A percentile compares a stretch with the other conserved stretches of the same genome.
Evolutionary conservation across 2,888 invertebrate genomes (phyloP).

Genomic region (Sarcophaga variegata): DNA sequence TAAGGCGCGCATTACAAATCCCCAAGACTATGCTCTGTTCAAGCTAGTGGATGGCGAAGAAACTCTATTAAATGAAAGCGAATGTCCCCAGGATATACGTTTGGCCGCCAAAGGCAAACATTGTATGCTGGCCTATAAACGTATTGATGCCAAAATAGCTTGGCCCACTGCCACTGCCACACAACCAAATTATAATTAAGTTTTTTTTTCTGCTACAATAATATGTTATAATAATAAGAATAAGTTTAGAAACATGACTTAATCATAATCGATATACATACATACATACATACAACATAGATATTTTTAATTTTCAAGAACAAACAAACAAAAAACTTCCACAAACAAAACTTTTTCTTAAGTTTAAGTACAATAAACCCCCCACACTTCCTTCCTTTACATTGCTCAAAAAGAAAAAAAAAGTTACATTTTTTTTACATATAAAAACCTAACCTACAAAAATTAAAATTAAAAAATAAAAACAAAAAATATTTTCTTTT

Average conservation of each 20-base stretch:
- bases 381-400: no score
- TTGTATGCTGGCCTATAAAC: constrained; percentile 96
- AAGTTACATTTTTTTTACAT: constrained; percentile 14
- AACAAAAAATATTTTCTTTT: constrained; percentile 22
- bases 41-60: constrained; percentile 96
- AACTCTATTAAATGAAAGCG: constrained; percentile 92
- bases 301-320: no score
- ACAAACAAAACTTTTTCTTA: constrained; percentile 54
- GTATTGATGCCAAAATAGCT: constrained; percentile 97
- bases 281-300: no score
- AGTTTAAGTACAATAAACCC: constrained; percentile 47
- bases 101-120: constrained; percentile 88
- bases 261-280: constrained; percentile 11
- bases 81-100: constrained; percentile 95
- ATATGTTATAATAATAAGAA: neutral
- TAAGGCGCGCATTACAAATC: constrained; percentile 96
- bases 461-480: no score
- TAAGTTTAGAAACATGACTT: constrained; percentile 41
- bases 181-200: constrained; percentile 71
- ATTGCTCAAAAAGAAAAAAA: constrained; percentile 56
- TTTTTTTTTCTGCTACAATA: neutral
- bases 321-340: constrained; percentile 30
- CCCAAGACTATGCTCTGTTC: constrained; percentile 97
- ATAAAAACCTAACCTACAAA: no score
- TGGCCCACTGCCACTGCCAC: constrained; percentile 89